Evolutionary conservation across 2,113 vertebrate species (phyloP), one percentile per base, ranked within the genome.

Genomic region (Trogon melanurus): DNA sequence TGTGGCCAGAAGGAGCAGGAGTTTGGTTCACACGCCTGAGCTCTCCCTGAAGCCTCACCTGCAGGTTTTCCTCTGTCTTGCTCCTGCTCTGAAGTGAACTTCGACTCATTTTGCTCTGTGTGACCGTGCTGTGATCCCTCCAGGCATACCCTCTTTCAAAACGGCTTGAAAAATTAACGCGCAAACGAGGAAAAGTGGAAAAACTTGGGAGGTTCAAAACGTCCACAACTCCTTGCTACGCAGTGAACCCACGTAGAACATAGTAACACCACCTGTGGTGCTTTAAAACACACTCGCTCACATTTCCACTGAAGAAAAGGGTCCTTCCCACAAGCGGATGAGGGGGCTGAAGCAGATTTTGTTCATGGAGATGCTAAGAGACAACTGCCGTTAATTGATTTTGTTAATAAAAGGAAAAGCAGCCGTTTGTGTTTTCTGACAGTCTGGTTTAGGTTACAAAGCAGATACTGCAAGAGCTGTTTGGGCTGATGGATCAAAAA

Each of bases 401-500:
- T 60, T 50, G 50, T n/a, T 48, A 22, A 51, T n/a, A 71, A 69
- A 80, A 41, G 57, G 78, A 72, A 50, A n/a, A 83, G 4, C 54
- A 73, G 38, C 36, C 47, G 41, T 26, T 61, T 53, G 65, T 70
- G 51, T 61, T 82, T 57, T 64, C 86, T 62, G 70, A 91, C 53
- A 92, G 53, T 66, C 72, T 89, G 8, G 29, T 61, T 86, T 82
- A 65, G 60, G 41, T 85, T 38, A 29, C 36, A 83, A 88, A 85
- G 66, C 81, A 94, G 81, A 69, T 57, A 26, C 64, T 13, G 13
- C 34, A n/a, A 69, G 79, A 93, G 69, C 75, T 30, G 36, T 71
- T 65, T 58, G 53, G 79, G 45, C n/a, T 56, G 88, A 89, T 54
- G 73, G 95, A 90, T 88, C 44, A 61, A 84, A 87, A 75, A n/a